Conservation (phyloP, 2,888 invertebrate species). For the Sminthurinus aureus region DNA sequence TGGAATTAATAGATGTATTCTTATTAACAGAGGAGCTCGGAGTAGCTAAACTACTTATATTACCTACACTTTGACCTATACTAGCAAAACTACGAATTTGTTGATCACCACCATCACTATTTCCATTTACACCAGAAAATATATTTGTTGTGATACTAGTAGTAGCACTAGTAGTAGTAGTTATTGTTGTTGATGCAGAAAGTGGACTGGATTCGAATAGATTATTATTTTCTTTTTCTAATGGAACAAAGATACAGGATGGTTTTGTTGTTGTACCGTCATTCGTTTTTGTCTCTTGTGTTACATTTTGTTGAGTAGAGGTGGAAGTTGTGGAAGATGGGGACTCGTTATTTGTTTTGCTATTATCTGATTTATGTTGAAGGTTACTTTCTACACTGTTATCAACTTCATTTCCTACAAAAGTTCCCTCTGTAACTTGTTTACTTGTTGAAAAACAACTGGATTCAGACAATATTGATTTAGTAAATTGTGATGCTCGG, state of each 20-base stretch:
- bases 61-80: neutral
- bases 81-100: slow-evolving; percentile 12
- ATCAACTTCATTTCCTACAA: neutral
- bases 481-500: neutral
- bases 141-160: neutral
- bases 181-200: neutral
- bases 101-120: neutral
- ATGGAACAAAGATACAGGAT: slow-evolving; percentile 32
- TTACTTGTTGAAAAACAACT: neutral
- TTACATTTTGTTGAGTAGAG: neutral
- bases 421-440: neutral
- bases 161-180: too few species aligned
- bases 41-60: neutral
- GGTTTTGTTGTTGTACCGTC: neutral
- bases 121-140: slow-evolving; percentile 15
- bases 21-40: neutral
- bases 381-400: neutral
- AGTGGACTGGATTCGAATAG: slow-evolving; percentile 1
- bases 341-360: neutral
- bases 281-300: neutral
- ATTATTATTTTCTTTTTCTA: slow-evolving; percentile 27
- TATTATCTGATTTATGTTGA: neutral
- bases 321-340: neutral
- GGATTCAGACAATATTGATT: neutral
- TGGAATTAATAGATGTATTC: neutral